Conservation (phyloP, 2,888 invertebrate species). For the Geophilus truncorum region DNA sequence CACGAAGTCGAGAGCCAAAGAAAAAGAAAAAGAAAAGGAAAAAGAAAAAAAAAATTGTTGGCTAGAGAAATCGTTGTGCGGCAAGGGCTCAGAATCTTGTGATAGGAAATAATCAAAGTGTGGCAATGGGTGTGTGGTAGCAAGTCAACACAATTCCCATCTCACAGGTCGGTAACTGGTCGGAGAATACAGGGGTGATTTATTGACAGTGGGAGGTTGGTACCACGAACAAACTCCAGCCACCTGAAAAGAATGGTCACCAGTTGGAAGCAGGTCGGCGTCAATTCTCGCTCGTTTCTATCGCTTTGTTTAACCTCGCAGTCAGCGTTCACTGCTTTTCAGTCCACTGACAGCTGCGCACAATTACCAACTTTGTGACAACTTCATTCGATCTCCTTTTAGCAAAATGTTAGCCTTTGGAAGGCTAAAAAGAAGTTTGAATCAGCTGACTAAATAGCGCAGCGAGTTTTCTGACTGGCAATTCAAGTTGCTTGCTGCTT, state of each 20-base stretch:
- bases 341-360: constrained; percentile 16
- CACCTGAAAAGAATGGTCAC: constrained; percentile 16
- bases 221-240: constrained; percentile 11
- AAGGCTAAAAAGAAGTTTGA: constrained; percentile 3
- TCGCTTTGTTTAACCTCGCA: constrained; percentile 11
- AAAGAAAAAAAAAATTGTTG: background rate
- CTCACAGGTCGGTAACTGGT: constrained; percentile 11
- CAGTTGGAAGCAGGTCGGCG: constrained; percentile 1
- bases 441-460: background rate
- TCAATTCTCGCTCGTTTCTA: constrained; percentile 11
- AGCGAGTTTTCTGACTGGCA: background rate
- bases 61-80: background rate
- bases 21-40: background rate
- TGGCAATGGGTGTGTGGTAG: background rate
- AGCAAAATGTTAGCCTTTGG: background rate
- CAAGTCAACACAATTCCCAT: constrained; percentile 20
- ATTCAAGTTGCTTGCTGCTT: background rate
- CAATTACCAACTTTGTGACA: constrained; percentile 16
- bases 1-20: background rate
- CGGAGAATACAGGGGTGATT: constrained; percentile 4
- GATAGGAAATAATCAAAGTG: constrained; percentile 19
- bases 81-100: background rate
- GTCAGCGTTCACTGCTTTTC: constrained; percentile 1
- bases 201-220: constrained; percentile 7
- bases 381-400: constrained; percentile 14